Conservation (phyloP, 2,797 vertebrate genomes). For the Squalus acanthias region DNA sequence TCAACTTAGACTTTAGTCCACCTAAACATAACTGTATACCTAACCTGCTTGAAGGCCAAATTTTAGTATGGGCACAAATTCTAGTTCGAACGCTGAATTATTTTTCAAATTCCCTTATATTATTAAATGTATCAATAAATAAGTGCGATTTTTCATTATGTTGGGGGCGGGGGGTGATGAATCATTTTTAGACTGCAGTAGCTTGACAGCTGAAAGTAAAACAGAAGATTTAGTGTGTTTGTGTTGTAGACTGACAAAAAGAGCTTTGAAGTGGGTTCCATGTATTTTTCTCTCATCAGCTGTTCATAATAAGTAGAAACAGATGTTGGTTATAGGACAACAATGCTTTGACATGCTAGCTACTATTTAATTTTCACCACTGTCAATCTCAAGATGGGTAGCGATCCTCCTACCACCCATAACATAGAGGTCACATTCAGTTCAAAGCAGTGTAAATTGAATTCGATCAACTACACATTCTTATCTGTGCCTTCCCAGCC, state of each 20-base stretch:
- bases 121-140: not conserved
- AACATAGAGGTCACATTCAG: not conserved
- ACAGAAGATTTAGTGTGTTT: not conserved
- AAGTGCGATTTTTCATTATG: not conserved
- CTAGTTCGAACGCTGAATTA: not conserved
- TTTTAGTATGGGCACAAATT: no score
- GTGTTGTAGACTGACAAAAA: not conserved
- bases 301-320: constrained; percentile 4
- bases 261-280: not conserved
- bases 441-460: not conserved
- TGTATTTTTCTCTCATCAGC: not conserved
- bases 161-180: not conserved
- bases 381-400: not conserved
- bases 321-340: constrained; percentile 19
- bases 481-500: not conserved
- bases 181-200: not conserved
- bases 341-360: not conserved
- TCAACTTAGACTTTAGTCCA: not conserved
- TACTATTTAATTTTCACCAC: not conserved
- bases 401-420: not conserved
- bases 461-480: not conserved
- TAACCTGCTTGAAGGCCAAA: not conserved
- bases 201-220: not conserved
- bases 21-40: not conserved
- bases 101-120: not conserved